These are phyloP conservation scores for Pyrrhosoma nymphula DNA, from an alignment of 2,888 invertebrate species.

Conservation along the genomic window DNA sequence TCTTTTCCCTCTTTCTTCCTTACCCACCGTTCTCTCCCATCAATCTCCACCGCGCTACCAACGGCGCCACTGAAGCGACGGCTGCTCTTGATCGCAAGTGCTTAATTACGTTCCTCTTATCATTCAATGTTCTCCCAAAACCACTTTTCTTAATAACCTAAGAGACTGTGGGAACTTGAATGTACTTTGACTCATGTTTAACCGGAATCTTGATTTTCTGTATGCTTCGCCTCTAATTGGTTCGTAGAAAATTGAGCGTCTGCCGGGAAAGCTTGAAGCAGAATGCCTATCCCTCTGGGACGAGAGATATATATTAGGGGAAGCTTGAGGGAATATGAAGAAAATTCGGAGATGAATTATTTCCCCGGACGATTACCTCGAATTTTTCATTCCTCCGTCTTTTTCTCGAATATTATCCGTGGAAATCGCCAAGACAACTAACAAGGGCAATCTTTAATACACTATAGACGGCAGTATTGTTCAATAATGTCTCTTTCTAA, in stretches of 20 bases:
- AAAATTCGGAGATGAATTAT: neutral
- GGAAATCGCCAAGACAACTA: no score
- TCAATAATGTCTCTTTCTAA: no score
- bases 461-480: no score
- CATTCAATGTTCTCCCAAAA: neutral
- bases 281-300: neutral
- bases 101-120: constrained; percentile 36
- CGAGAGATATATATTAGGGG: neutral
- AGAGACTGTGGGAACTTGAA: constrained; percentile 1
- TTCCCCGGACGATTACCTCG: neutral
- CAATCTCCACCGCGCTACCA: neutral
- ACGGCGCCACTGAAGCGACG: constrained; percentile 24
- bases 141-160: constrained; percentile 22
- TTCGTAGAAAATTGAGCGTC: neutral
- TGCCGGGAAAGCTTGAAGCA: neutral
- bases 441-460: no score
- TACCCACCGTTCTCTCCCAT: neutral
- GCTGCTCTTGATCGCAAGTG: constrained; percentile 54
- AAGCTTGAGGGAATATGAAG: neutral
- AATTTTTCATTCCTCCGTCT: no score
- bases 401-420: no score
- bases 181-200: constrained; percentile 7
- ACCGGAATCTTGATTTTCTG: neutral
- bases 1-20: neutral
- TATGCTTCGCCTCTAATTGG: neutral